Base-by-base conservation (phyloP, 1,140 invertebrate genomes). In the Lysiphlebus fabarum region DNA sequence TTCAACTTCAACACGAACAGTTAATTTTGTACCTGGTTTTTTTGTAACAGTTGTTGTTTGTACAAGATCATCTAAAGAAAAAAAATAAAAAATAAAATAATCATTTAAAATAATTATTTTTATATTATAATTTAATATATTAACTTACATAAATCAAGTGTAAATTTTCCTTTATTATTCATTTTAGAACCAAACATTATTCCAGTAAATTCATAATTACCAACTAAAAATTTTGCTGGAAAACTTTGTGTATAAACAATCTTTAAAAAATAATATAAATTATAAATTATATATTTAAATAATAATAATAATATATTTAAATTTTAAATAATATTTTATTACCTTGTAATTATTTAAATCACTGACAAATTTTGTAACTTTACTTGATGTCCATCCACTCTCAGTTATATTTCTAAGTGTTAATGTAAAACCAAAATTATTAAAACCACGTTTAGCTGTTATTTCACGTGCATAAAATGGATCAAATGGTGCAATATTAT, bases 221-320 rank as follows among this genome's bases (percentile, higher is more conserved):
- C 90, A 43, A 81, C 73, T 1, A 92, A 69, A 58, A 79, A 84
- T 66, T 92, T 92, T 59, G 90, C 88, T 2, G 90, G 90, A 68
- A 91, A 92, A 71, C 86, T 89, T 75, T 92, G 90, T 0, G 88
- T 86, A 66, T 90, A 90, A 45, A 88, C 82, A 79, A 88, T 70
- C 89, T 90, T 73, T 58, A 82, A 81, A 65, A 51, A 42, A 47
- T 53, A 62, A 49, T 50, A 48, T 58, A 11, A 37, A 5, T 2
- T 33, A 8, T 38, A 33, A 37, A 26, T 26, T 26, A 1, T 26
- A 2, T 26, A 2, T 26, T 26, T 26, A 26, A 42, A 50, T 10
- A 41, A 9, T 12, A 57, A 48, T 1, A 34, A 14, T 45, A 34
- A 33, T 26, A n/a, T n/a, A 45, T 45, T 36, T n/a, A 11, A 34